Evolutionary conservation across 2,113 vertebrate genomes (phyloP), one percentile per base, ranked within the genome.

Genomic region (Gnathonemus echidnorhynchus): DNA sequence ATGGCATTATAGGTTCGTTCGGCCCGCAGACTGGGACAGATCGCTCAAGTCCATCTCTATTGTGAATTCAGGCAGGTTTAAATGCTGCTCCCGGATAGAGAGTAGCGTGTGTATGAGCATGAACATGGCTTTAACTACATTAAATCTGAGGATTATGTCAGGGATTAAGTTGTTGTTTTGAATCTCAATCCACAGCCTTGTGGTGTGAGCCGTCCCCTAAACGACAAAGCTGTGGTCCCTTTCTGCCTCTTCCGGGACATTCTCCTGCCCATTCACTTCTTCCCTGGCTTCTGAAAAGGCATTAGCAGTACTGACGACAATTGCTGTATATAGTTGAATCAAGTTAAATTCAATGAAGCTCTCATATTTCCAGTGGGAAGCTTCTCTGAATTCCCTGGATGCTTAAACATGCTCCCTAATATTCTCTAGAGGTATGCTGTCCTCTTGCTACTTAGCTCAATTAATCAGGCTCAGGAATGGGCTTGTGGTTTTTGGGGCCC

Each of bases 101-200:
- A 92, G 91, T 90, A 92, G 92, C 88, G 93, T 92, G 62, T 70
- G n/a, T 94, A 95, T 94, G 92, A 92, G 91, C 92, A 92, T 52
- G 92, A 93, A 94, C 93, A 95, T 86, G 94, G 94, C 94, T 95
- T 94, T 93, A 92, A 94, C 93, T 93, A 95, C 95, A 95, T 95
- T 94, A 95, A 95, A 95, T 93, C 94, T 92, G 91, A 90, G 95
- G 95, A 95, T 96, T 96, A 95, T 94, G 94, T 92, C 87, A 92
- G 92, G 95, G 95, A 95, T 96, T 96, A 96, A 95, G 94, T 95
- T 95, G 95, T 95, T 95, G 74, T 93, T 92, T 91, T 86, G 91
- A 93, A 94, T 95, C 92, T 92, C 92, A 91, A 91, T 91, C 90
- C 92, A 93, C 87, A 92, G 89, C 53, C 90, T 93, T 92, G 92